Base-by-base conservation (phyloP, 2,113 vertebrate species). In the Eleginops maclovinus region DNA sequence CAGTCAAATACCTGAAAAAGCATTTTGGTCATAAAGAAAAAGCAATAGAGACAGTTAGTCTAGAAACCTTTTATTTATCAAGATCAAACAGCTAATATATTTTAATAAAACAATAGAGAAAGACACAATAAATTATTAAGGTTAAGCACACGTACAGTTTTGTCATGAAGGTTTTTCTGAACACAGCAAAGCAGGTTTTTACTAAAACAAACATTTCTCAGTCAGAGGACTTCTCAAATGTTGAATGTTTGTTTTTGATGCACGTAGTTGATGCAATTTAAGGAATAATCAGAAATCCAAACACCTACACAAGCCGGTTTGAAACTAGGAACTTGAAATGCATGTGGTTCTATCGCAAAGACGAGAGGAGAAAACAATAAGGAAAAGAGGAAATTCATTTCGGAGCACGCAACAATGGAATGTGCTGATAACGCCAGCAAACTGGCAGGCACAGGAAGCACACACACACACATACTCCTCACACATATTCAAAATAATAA, bases 1-100 rank as follows among this genome's bases (percentile, higher is more conserved):
- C 7, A 47, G 12, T 65, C 14, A 59, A 60, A 70, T n/a, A 56
- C 11, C 24, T 64, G 59, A 69, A 9, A 74, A 68, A 76, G 55
- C 3, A 31, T 13, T 28, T 62, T 55, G 44, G 28, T 22, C 21
- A 41, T n/a, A 49, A 63, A 21, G 71, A 59, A 62, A n/a, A 79
- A 51, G 22, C 76, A 81, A 69, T 31, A 64, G 58, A 84, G 43
- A 36, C 66, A 59, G 22, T 75, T 36, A 72, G 82, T 82, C 84
- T 59, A 63, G 71, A 88, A 91, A 91, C 89, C 79, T 67, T 92
- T 93, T 91, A 91, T 93, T 91, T 75, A 85, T 87, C 81, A 90
- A 90, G 89, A 90, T 77, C 66, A 89, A 87, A 73, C 86, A 79
- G 82, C 64, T 83, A 79, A 76, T 84, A 81, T 70, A 53, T 84